Evolutionary conservation across 2,113 vertebrate genomes (phyloP).

Genomic region (Meles meles): DNA sequence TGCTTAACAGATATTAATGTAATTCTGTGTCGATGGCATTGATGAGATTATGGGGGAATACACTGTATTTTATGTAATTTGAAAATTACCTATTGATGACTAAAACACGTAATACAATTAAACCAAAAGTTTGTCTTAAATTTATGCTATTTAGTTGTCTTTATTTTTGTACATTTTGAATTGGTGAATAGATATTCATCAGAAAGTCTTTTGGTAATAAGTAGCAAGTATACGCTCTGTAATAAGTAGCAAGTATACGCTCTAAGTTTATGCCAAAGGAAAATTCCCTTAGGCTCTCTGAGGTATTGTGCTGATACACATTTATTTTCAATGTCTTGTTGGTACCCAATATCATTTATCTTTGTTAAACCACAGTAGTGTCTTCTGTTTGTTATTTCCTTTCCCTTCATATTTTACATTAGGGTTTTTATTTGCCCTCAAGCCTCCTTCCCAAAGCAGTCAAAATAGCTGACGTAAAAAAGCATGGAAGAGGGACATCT

Average conservation of each 20-base stretch:
- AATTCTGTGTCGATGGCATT: not conserved
- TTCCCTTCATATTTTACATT: slow-evolving; percentile 36
- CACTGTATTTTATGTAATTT: slow-evolving; percentile 19
- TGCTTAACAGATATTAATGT: not conserved
- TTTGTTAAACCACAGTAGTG: slow-evolving; percentile 48
- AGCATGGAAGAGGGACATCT: not conserved
- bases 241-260: not conserved
- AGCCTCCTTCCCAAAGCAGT: slow-evolving; percentile 12
- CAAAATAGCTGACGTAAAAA: slow-evolving; percentile 47
- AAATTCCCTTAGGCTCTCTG: slow-evolving; percentile 10
- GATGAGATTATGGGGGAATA: not conserved
- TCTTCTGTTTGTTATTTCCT: slow-evolving; percentile 32
- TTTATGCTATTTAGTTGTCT: slow-evolving; percentile 81
- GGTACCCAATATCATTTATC: slow-evolving; percentile 79
- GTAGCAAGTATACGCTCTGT: not conserved
- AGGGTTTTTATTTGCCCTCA: slow-evolving; percentile 50
- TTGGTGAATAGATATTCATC: slow-evolving; percentile 80
- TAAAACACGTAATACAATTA: not conserved
- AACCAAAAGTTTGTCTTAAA: slow-evolving; percentile 82
- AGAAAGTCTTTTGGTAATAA: slow-evolving; percentile 49
- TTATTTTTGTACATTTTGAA: slow-evolving; percentile 80
- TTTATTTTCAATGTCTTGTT: slow-evolving; percentile 68
- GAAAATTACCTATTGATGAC: not conserved
- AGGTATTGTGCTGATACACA: not conserved
- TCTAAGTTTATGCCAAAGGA: slow-evolving; percentile 16